Evolutionary conservation across 2,888 invertebrate genomes (phyloP).

Genomic region (Pimpla rufipes): DNA sequence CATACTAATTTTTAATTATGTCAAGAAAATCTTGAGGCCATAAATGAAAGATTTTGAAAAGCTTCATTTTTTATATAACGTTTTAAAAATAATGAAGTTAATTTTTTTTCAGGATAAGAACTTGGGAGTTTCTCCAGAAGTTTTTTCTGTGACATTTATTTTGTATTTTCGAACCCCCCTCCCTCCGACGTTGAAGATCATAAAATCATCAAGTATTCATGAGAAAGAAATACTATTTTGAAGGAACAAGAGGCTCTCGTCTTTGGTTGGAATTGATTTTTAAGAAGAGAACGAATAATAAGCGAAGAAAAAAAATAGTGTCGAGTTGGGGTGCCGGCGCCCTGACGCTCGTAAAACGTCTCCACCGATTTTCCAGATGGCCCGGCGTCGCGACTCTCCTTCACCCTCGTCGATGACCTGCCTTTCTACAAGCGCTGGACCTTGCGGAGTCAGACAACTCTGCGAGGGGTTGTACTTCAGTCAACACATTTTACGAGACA

Average conservation of each 20-base stretch:
- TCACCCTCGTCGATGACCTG: constrained; percentile 63
- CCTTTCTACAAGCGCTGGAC: constrained; percentile 18
- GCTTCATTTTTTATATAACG: too few relatives aligned
- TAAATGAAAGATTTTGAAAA: too few relatives aligned
- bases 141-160: too few relatives aligned
- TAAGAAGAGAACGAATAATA: neutral
- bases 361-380: constrained; percentile 82
- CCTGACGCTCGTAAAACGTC: constrained; percentile 81
- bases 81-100: too few relatives aligned
- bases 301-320: constrained; percentile 73
- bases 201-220: neutral
- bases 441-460: constrained; percentile 20
- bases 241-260: neutral
- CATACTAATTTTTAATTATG: too few relatives aligned
- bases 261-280: constrained; percentile 29
- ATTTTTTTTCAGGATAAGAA: too few relatives aligned
- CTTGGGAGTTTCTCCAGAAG: too few relatives aligned
- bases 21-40: neutral
- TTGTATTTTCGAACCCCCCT: too few relatives aligned
- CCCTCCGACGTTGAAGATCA: too few relatives aligned
- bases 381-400: constrained; percentile 71
- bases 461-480: constrained; percentile 63
- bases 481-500: constrained; percentile 73
- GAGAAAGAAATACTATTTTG: neutral
- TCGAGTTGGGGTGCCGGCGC: constrained; percentile 78